These are phyloP conservation scores for Hyposmocoma kahamanoa DNA, from an alignment of 1,140 invertebrate genomes.

Conservation along the genomic window DNA sequence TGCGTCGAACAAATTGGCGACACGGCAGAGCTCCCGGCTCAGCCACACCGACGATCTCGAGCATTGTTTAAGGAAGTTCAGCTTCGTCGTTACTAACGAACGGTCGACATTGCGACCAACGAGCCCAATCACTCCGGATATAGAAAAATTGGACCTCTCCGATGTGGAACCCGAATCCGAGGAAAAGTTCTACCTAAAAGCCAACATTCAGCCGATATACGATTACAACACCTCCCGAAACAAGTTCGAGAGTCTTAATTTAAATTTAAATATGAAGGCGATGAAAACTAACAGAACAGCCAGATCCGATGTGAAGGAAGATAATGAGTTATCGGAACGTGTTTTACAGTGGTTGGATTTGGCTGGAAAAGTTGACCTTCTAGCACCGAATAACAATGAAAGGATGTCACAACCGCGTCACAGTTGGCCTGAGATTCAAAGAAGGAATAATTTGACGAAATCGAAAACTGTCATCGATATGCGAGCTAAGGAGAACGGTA, in stretches of 20 bases:
- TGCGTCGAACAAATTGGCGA: slow-evolving; percentile 19
- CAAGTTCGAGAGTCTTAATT: slow-evolving; percentile 14
- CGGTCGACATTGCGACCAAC: slow-evolving; percentile 10
- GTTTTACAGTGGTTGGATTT: slow-evolving; percentile 77
- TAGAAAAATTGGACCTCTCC: slow-evolving; percentile 46
- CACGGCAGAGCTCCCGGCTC: slow-evolving; percentile 21
- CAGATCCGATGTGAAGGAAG: slow-evolving; percentile 40
- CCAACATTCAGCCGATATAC: slow-evolving; percentile 35
- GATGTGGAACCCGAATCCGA: slow-evolving; percentile 39
- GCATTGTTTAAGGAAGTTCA: slow-evolving; percentile 39
- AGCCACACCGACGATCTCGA: slow-evolving; percentile 26
- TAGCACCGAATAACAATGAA: slow-evolving; percentile 42
- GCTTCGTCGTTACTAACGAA: slow-evolving; percentile 35
- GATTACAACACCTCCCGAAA: slow-evolving; percentile 21
- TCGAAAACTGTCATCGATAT: slow-evolving; percentile 48
- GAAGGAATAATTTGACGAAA: slow-evolving; percentile 41
- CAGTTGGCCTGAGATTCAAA: slow-evolving; percentile 60
- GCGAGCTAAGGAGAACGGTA: slow-evolving; percentile 28
- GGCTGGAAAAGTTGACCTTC: slow-evolving; percentile 61
- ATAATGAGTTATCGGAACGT: slow-evolving; percentile 71
- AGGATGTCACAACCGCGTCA: slow-evolving; percentile 54
- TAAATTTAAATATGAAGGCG: slow-evolving; percentile 37
- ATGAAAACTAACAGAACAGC: slow-evolving; percentile 49
- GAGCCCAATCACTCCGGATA: slow-evolving; percentile 10
- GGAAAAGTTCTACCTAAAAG: slow-evolving; percentile 36